These are phyloP conservation scores for Lophius americanus DNA, from an alignment of 2,797 vertebrate species.

Conservation along the genomic window DNA sequence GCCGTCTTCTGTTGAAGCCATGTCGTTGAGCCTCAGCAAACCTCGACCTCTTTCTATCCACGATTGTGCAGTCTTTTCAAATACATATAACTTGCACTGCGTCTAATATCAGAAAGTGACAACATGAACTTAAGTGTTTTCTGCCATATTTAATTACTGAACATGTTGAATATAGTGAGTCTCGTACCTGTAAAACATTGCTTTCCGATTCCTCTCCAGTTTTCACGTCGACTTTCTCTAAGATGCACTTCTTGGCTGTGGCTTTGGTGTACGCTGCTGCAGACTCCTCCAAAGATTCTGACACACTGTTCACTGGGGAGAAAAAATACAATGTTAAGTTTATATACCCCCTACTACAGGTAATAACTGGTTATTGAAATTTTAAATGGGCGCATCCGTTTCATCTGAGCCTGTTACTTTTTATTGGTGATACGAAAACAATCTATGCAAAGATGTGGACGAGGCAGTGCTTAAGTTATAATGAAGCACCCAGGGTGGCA, in stretches of 20 bases:
- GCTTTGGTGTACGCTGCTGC: conserved; percentile 99
- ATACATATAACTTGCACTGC: conserved; percentile 98
- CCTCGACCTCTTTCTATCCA: conserved; percentile 98
- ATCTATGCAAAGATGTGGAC: background rate
- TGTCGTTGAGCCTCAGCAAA: conserved; percentile 95
- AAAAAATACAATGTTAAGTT: conserved; percentile 17
- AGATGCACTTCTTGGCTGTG: conserved; percentile 94
- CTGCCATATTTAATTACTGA: background rate
- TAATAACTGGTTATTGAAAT: background rate
- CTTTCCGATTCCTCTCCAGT: conserved; percentile 98
- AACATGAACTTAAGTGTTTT: background rate
- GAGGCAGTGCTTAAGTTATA: background rate
- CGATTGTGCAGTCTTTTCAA: conserved; percentile 95
- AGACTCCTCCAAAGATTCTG: conserved; percentile 97
- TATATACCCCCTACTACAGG: background rate
- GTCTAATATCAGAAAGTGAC: conserved; percentile 80
- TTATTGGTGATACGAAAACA: background rate
- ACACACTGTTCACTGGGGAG: conserved; percentile 85
- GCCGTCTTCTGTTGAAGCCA: conserved; percentile 95
- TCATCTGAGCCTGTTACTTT: background rate
- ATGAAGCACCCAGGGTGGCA: conserved; percentile 2
- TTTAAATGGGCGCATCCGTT: too few species aligned
- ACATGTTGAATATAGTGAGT: background rate
- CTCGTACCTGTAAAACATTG: conserved; percentile 93
- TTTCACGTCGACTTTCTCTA: conserved; percentile 97